phyloP scores from a whole-genome alignment of 2,797 vertebrate genomes.

The Clamator glandarius region DNA sequence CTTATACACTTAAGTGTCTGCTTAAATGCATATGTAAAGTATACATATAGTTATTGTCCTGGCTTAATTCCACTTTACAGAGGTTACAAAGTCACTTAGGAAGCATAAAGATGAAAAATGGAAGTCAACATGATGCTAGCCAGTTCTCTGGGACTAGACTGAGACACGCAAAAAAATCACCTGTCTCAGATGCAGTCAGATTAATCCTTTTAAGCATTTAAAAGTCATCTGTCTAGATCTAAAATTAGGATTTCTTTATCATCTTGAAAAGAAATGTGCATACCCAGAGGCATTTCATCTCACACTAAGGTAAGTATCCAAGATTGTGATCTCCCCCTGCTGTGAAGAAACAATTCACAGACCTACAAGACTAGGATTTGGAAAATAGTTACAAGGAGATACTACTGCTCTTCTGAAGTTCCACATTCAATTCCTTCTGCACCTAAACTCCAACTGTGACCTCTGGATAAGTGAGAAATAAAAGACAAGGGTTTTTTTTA shows the following conservation, averaged over 20 bases:
- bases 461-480: not conserved
- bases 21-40: not conserved
- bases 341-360: not conserved
- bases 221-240: not conserved
- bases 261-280: not conserved
- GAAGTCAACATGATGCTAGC: not conserved
- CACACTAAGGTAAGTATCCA: not conserved
- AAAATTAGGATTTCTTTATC: not conserved
- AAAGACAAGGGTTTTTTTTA: not conserved
- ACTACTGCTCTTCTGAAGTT: not conserved
- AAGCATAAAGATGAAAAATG: not conserved
- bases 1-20: not conserved
- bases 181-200: not conserved
- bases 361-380: not conserved
- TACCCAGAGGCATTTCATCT: not conserved
- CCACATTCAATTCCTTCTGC: not conserved
- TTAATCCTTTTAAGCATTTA: not conserved
- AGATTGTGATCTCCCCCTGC: rapidly evolving
- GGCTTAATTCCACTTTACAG: not conserved
- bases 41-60: not conserved
- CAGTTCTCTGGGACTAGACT: not conserved
- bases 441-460: not conserved
- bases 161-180: not conserved
- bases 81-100: not conserved
- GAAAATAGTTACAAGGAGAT: not conserved